Base-by-base conservation (phyloP, 92 coral and sea anemone genomes). In the Micromussa lordhowensis region DNA sequence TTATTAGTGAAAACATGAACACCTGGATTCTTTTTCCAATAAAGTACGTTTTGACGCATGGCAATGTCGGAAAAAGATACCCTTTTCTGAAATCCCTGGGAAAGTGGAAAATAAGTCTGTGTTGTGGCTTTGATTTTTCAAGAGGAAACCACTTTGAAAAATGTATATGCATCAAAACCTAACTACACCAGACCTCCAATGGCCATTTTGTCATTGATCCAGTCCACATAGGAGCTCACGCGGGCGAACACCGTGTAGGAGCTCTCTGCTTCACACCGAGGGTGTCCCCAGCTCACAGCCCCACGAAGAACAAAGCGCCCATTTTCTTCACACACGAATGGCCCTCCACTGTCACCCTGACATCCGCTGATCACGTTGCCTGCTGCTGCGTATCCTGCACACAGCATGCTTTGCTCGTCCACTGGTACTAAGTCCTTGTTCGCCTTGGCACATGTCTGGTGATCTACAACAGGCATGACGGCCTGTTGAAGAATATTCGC, bases 321-420 rank as follows among this genome's bases (percentile, higher is more conserved):
- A 61, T 83, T 79, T 86, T 95, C 98, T 74, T 95, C 93, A 68
- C 98, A 95, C 32, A 93, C 98, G 73, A 95, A 95, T 31, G 98
- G 98, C 0, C 98, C 98, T 35, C 98, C 98, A 68, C 98, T 95
- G 83, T 95, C 98, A 30, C 96, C 96, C 61, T 95, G 96, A 71
- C 98, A 95, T 82, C 96, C 98, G 73, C 98, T 93, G 88, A 91
- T 85, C 76, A 83, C 89, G n/a, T 93, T 72, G 38, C 95, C 96
- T 64, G 93, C 75, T 29, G 91, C 93, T 9, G 93, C 98, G 70
- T 95, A 86, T 4, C 98, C 98, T 1, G 96, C 98, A 69, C 98
- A 95, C 16, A 95, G 55, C 98, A 95, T 95, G 54, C 94, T 87
- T 34, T 85, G 85, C 51, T 95, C 93, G 66, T 95, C 91, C 18